Percentiles rank a stretch among this genome's conserved stretches.
Evolutionary conservation across 2,113 vertebrate genomes (phyloP).

Genomic region (Odontesthes bonariensis): DNA sequence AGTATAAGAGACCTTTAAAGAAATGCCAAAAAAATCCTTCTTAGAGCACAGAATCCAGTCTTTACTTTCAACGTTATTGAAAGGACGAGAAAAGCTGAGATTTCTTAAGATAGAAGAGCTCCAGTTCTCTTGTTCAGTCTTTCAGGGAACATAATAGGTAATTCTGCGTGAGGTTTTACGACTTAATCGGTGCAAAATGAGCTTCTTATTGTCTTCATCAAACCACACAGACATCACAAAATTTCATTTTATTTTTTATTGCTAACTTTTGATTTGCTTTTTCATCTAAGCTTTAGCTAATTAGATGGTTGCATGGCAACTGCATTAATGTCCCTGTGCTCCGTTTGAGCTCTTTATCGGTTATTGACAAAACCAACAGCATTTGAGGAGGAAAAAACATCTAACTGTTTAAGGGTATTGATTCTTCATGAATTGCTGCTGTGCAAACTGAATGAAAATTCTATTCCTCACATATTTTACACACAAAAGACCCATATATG

Average conservation of each 20-base stretch:
- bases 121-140: too few relatives aligned
- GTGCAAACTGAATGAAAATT: neutral
- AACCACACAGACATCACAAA: neutral
- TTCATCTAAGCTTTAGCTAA: constrained; percentile 20
- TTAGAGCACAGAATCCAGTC: neutral
- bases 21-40: too few relatives aligned
- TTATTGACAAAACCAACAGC: constrained; percentile 28
- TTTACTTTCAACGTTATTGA: neutral
- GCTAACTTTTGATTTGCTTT: constrained; percentile 7
- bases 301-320: constrained; percentile 41
- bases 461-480: neutral
- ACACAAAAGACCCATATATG: neutral
- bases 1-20: too few relatives aligned
- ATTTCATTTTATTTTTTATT: neutral
- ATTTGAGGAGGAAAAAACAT: neutral
- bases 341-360: constrained; percentile 7
- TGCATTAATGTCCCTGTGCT: constrained; percentile 1
- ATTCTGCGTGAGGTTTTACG: neutral
- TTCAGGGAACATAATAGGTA: neutral
- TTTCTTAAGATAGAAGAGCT: too few relatives aligned
- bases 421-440: constrained; percentile 9
- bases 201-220: constrained; percentile 9
- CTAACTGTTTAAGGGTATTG: neutral
- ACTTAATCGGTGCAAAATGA: neutral
- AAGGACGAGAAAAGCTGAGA: too few relatives aligned